Conservation (phyloP, 1,140 invertebrate genomes). For the Dinothrombium tinctorium region DNA sequence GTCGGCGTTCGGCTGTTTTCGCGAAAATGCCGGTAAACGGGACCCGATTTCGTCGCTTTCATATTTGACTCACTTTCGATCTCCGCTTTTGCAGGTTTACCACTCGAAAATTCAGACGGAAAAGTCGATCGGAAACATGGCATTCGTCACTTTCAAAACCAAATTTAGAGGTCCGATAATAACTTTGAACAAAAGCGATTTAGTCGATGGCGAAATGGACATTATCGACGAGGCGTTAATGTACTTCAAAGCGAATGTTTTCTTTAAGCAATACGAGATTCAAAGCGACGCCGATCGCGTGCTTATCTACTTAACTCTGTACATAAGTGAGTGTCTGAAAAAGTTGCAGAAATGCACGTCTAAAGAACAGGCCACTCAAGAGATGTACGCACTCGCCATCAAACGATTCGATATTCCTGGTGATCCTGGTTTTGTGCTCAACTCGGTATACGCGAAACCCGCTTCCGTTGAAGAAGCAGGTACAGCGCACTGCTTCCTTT, state of each 20-base stretch:
- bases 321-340: slow-evolving; percentile 94
- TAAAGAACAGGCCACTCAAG: slow-evolving; percentile 69
- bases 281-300: slow-evolving; percentile 82
- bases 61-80: no score
- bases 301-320: slow-evolving; percentile 93
- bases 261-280: slow-evolving; percentile 95
- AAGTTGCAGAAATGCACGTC: slow-evolving; percentile 69
- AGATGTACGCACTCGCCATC: slow-evolving; percentile 86
- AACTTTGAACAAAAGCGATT: slow-evolving; percentile 1
- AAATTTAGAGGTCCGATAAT: slow-evolving; percentile 64
- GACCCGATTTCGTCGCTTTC: no score
- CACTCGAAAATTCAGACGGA: no score
- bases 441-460: slow-evolving; percentile 84
- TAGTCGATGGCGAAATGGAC: slow-evolving; percentile 38
- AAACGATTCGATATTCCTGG: slow-evolving; percentile 92
- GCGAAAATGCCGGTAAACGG: no score
- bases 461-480: slow-evolving; percentile 46
- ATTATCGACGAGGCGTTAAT: slow-evolving; percentile 93
- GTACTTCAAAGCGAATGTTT: slow-evolving; percentile 97
- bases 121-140: slow-evolving; percentile 88
- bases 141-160: slow-evolving; percentile 61
- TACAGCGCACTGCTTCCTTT: no score
- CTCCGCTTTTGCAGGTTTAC: no score
- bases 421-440: slow-evolving; percentile 82
- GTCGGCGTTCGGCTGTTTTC: no score